Evolutionary conservation across 2,797 vertebrate species (phyloP).

Genomic region (Threskiornis aethiopicus): DNA sequence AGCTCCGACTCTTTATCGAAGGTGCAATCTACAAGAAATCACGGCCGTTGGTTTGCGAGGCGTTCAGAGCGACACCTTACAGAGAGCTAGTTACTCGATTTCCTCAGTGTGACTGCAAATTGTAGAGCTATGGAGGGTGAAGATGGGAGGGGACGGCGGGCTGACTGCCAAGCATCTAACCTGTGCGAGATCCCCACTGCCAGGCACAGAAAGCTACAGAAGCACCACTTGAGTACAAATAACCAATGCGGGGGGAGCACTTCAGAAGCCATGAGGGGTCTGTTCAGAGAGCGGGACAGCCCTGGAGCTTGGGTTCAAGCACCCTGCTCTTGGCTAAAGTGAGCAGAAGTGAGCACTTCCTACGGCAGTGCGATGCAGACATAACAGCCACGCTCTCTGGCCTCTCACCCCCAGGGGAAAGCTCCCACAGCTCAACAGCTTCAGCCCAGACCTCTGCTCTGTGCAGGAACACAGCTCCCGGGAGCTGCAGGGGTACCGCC

Average conservation of each 20-base stretch:
- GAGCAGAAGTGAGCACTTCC: no score
- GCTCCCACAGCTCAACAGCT: background rate
- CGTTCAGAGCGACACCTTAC: accelerated
- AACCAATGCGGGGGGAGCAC: accelerated
- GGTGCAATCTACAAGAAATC: slow-evolving; percentile 72
- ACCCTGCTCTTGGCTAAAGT: background rate
- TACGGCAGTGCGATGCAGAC: accelerated
- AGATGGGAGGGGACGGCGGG: background rate
- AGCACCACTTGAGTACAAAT: background rate
- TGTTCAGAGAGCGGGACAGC: background rate
- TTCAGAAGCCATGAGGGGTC: background rate
- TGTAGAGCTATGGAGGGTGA: background rate
- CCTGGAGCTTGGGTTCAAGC: no score
- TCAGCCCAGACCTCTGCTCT: background rate
- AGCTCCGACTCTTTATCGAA: slow-evolving; percentile 75
- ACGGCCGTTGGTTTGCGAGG: background rate
- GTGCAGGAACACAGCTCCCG: background rate
- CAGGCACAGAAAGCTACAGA: background rate
- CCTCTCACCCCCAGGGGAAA: background rate
- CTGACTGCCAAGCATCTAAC: accelerated
- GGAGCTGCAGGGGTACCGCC: background rate
- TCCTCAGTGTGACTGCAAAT: background rate
- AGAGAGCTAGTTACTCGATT: background rate
- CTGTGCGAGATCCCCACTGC: background rate
- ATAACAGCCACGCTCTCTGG: accelerated